phyloP scores from a whole-genome alignment of 2,113 vertebrate genomes.

The Gasterosteus aculeatus region DNA sequence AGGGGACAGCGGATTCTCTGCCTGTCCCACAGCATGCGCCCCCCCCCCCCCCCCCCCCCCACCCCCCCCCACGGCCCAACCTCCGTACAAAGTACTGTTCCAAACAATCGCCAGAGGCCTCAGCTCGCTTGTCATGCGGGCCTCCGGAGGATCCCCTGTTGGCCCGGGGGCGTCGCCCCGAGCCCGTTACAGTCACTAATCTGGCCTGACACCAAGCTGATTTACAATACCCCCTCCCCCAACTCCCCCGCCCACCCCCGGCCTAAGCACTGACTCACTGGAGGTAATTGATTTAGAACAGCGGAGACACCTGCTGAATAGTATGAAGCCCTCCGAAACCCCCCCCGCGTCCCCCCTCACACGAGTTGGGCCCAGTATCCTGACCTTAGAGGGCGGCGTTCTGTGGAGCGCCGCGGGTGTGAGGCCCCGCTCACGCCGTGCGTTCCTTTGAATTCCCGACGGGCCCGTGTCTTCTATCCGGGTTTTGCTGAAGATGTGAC shows the following conservation, averaged over 20 bases:
- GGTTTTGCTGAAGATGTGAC: conserved; percentile 11
- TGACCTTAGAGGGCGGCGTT: conserved; percentile 9
- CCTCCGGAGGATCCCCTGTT: conserved; percentile 50
- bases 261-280: conserved; percentile 68
- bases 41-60: background rate
- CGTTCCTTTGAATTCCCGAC: background rate
- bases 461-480: background rate
- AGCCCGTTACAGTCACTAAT: conserved; percentile 76
- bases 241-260: conserved; percentile 7
- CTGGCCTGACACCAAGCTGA: conserved; percentile 79
- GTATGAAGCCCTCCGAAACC: conserved; percentile 43
- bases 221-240: conserved; percentile 70
- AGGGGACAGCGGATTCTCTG: background rate
- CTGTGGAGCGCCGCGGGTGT: background rate
- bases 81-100: conserved; percentile 13
- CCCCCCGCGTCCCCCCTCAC: conserved; percentile 9
- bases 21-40: background rate
- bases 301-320: conserved; percentile 72
- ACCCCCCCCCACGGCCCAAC: background rate
- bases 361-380: conserved; percentile 18
- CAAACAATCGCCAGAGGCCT: conserved; percentile 47
- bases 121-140: conserved; percentile 53
- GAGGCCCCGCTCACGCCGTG: background rate
- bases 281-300: conserved; percentile 79
- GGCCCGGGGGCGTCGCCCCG: conserved; percentile 60